Conservation (phyloP, 64 coral and sea anemone species). For the Anthopleura sola region DNA sequence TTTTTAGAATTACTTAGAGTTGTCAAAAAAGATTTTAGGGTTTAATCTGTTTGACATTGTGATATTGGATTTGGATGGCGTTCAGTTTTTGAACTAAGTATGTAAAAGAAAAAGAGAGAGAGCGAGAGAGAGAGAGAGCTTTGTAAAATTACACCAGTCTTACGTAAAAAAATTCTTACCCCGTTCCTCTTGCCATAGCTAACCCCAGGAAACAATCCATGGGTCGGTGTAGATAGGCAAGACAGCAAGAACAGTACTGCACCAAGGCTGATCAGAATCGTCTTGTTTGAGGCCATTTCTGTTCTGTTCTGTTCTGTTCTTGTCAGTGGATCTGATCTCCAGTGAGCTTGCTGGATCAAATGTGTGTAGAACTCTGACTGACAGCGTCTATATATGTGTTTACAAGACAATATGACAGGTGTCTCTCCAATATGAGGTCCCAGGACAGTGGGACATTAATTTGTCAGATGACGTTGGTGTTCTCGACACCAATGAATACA, state of each 20-base stretch:
- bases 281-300: constrained; percentile 4
- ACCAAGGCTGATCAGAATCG: background rate
- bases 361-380: background rate
- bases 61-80: no score
- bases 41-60: no score
- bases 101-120: no score
- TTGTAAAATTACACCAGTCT: background rate
- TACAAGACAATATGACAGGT: background rate
- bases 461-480: background rate
- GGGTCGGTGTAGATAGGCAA: background rate
- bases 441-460: background rate
- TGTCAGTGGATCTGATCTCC: background rate
- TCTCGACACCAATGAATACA: background rate
- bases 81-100: no score
- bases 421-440: background rate
- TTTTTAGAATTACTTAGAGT: no score
- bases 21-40: no score
- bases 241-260: background rate
- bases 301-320: background rate
- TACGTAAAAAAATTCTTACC: background rate
- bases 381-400: background rate
- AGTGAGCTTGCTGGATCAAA: background rate
- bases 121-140: no score
- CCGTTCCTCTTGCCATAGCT: background rate
- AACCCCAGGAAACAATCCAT: background rate